phyloP scores from a whole-genome alignment of 2,113 vertebrate genomes.

The Fulmarus glacialis region DNA sequence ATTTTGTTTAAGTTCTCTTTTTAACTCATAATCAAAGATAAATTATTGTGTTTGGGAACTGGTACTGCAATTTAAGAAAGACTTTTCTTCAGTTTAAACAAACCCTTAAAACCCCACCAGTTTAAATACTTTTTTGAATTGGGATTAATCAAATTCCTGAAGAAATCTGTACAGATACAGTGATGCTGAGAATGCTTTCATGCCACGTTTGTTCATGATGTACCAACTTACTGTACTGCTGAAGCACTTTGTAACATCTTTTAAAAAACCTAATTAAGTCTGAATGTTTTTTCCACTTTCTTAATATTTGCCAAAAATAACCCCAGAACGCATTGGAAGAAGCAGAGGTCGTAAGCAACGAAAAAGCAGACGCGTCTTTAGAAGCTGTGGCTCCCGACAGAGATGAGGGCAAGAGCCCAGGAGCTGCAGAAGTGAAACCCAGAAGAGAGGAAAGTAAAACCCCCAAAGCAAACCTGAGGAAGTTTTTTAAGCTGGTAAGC shows the following conservation, averaged over 20 bases:
- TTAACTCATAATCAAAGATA: not conserved
- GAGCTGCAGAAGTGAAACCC: conserved; percentile 12
- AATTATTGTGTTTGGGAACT: not conserved
- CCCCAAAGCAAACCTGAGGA: conserved; percentile 71
- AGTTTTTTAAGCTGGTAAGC: conserved; percentile 82
- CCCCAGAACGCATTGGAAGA: conserved; percentile 71
- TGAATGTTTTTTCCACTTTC: not conserved
- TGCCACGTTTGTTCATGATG: fast-evolving
- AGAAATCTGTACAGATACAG: fast-evolving
- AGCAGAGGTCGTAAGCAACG: conserved; percentile 26
- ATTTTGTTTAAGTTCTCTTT: not conserved
- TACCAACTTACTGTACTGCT: not conserved
- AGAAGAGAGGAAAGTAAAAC: conserved; percentile 61
- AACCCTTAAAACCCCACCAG: not conserved
- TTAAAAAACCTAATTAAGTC: not conserved
- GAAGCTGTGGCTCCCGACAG: conserved; percentile 31
- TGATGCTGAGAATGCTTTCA: fast-evolving
- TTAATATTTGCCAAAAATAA: not conserved
- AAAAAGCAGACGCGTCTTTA: conserved; percentile 15
- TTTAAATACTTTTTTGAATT: not conserved
- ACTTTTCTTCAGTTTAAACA: not conserved
- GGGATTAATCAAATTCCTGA: not conserved
- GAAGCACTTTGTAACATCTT: not conserved
- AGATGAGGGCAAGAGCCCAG: not conserved
- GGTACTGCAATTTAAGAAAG: not conserved